A percentile compares a stretch with the other conserved stretches of the same genome.
Conservation (phyloP, 2,113 vertebrate genomes). For the Silurus glanis region DNA sequence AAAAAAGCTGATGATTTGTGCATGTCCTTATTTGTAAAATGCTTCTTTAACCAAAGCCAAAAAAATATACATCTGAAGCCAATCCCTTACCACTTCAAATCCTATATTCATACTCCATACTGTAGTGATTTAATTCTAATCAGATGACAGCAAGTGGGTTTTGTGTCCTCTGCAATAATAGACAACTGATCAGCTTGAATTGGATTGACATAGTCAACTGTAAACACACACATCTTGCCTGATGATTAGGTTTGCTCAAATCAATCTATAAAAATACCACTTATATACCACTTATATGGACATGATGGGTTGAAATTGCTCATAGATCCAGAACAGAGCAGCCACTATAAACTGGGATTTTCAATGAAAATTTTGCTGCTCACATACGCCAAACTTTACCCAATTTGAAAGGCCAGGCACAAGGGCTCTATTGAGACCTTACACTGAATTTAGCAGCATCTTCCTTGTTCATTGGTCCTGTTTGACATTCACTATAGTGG, state of each 20-base stretch:
- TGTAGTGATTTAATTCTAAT: background rate
- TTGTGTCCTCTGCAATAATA: background rate
- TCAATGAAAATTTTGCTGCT: background rate
- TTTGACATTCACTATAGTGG: conserved; percentile 20
- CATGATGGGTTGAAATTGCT: background rate
- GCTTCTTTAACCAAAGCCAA: background rate
- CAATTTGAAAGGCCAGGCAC: background rate
- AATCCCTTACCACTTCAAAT: background rate
- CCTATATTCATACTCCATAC: background rate
- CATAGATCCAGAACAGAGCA: background rate
- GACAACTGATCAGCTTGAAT: background rate
- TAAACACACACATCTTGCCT: background rate
- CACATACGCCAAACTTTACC: conserved; percentile 2
- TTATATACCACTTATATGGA: background rate
- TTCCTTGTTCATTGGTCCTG: background rate
- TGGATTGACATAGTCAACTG: background rate
- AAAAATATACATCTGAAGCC: background rate
- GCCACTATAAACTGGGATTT: background rate
- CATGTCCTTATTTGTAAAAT: background rate
- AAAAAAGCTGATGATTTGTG: conserved; percentile 17
- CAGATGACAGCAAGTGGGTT: background rate
- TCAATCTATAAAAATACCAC: too few relatives aligned
- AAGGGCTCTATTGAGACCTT: conserved; percentile 30
- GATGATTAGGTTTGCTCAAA: background rate
- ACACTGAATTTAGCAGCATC: conserved; percentile 27